Evolutionary conservation across 1,140 invertebrate genomes (phyloP).

Genomic region (Calliphora vicina): DNA sequence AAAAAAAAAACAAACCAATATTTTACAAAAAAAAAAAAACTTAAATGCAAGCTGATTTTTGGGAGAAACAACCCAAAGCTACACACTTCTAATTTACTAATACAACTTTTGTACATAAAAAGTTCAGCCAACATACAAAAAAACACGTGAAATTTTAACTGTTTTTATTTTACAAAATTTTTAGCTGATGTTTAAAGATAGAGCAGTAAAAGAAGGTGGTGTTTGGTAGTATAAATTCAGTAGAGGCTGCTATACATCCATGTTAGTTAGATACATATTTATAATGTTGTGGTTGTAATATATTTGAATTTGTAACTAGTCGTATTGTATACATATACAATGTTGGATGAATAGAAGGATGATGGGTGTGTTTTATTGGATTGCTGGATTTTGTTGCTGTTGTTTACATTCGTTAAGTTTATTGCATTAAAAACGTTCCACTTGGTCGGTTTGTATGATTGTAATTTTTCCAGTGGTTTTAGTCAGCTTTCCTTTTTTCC

Average conservation of each 20-base stretch:
- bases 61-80: not conserved
- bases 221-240: too few species aligned
- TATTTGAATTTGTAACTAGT: not conserved
- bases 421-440: slow-evolving; percentile 5
- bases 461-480: not conserved
- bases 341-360: not conserved
- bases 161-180: not conserved
- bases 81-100: not conserved
- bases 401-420: slow-evolving; percentile 16
- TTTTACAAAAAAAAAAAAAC: not conserved
- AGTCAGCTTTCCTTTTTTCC: not conserved
- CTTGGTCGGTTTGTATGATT: not conserved
- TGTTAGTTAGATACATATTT: not conserved
- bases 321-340: too few species aligned
- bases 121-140: not conserved
- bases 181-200: too few species aligned
- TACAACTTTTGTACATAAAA: not conserved
- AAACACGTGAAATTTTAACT: not conserved
- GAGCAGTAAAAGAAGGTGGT: too few species aligned
- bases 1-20: not conserved
- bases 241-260: too few species aligned
- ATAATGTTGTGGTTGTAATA: not conserved
- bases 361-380: not conserved
- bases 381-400: not conserved
- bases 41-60: not conserved